phyloP scores from a whole-genome alignment of 2,797 vertebrate genomes.

The Pseudocheirus occidentalis region DNA sequence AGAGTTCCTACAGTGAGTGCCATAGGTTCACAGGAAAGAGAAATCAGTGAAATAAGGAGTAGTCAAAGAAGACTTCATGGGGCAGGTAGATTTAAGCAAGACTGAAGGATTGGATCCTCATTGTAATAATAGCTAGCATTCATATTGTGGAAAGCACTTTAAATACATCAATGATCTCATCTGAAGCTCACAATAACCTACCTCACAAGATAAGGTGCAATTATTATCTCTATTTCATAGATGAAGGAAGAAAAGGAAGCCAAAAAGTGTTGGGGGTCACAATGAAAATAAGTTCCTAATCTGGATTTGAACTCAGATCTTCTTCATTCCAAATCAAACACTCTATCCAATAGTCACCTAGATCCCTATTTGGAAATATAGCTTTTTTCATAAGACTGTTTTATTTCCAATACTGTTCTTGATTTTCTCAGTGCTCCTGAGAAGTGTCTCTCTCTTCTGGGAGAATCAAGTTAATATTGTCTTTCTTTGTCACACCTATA shows the following conservation, averaged over 20 bases:
- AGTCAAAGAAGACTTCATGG: neutral
- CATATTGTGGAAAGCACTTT: neutral
- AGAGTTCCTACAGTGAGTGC: neutral
- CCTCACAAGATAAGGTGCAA: neutral
- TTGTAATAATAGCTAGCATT: neutral
- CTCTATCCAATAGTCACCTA: neutral
- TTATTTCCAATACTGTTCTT: neutral
- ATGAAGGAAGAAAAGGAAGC: no score
- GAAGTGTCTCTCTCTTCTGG: neutral
- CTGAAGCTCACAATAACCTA: neutral
- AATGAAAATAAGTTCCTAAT: neutral
- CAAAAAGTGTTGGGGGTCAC: neutral
- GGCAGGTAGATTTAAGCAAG: neutral
- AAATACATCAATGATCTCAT: neutral
- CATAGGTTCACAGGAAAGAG: neutral
- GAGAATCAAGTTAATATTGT: neutral
- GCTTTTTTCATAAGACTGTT: neutral
- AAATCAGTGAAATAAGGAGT: neutral
- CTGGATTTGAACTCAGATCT: neutral
- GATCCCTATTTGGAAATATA: neutral
- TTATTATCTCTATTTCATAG: neutral
- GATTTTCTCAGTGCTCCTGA: neutral
- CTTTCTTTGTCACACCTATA: neutral
- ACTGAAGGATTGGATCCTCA: neutral
- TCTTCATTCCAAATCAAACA: neutral